phyloP scores from a whole-genome alignment of 2,888 invertebrate species.

The Tuberolachnus salignus region DNA sequence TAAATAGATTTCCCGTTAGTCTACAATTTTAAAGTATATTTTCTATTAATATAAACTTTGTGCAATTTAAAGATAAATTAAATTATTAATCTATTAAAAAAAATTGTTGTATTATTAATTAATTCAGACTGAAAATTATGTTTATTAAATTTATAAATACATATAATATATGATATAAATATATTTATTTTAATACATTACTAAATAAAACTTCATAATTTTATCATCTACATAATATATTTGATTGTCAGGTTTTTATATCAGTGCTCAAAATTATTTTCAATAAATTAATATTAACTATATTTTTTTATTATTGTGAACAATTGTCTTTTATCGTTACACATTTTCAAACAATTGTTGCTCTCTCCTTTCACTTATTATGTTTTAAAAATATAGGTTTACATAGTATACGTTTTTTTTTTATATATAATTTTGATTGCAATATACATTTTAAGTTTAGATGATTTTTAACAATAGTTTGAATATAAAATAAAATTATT shows the following conservation, averaged over 20 bases:
- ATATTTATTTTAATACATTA: constrained; percentile 10
- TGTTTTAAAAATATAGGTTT: no score
- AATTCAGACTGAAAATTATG: constrained; percentile 36
- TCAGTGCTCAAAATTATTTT: constrained; percentile 3
- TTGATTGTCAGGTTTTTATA: constrained; percentile 9
- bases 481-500: background rate
- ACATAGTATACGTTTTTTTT: background rate
- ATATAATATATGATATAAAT: constrained; percentile 18
- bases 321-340: constrained; percentile 20
- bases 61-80: background rate
- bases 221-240: background rate
- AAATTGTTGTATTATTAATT: background rate
- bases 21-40: background rate
- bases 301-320: constrained; percentile 1
- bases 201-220: background rate
- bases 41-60: background rate
- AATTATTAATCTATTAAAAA: background rate
- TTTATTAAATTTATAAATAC: background rate
- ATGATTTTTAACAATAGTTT: background rate
- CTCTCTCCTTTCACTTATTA: constrained; percentile 22
- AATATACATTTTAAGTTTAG: background rate
- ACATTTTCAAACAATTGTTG: background rate
- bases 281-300: background rate
- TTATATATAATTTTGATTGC: background rate
- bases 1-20: background rate